Base-by-base conservation (phyloP, 1,140 invertebrate species). In the Leptonema lineaticorne region DNA sequence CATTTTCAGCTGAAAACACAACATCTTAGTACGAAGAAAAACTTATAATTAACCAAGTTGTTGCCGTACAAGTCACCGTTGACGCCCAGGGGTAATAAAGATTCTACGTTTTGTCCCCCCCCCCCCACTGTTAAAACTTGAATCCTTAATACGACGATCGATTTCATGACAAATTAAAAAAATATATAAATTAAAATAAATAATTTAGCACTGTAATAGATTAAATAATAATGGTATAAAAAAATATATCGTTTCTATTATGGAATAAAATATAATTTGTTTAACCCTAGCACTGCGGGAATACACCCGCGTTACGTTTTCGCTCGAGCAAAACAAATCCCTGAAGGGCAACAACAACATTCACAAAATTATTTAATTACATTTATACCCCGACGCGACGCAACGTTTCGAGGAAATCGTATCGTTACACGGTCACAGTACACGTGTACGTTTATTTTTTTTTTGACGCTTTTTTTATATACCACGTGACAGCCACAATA, bases 31-130 rank as follows among this genome's bases (percentile, higher is more conserved):
- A 46, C 67, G 26, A 20, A 30, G 33, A 30, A 37, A 56, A 72
- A 72, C 63, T 72, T 72, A 69, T 72, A 72, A 72, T 72, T 72
- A 72, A 72, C 70, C 66, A 69, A 72, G 67, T 72, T 69, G 41
- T 50, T 4, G 33, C 59, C 24, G 50, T 20, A 67, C 59, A 64
- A 68, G 67, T 66, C 37, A 66, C 62, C 30, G 29, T 4, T 53
- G 28, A 41, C n/a, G n/a, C n/a, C n/a, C n/a, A n/a, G n/a, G n/a
- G n/a, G n/a, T n/a, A n/a, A n/a, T n/a, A n/a, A n/a, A n/a, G n/a
- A n/a, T n/a, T n/a, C n/a, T n/a, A n/a, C n/a, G n/a, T n/a, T n/a
- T n/a, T n/a, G n/a, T n/a, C n/a, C n/a, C n/a, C n/a, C n/a, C n/a
- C n/a, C n/a, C n/a, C n/a, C n/a, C n/a, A n/a, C n/a, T n/a, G n/a